Base-by-base conservation (phyloP, 2,888 invertebrate species). In the Cremastobaeus sp. region DNA sequence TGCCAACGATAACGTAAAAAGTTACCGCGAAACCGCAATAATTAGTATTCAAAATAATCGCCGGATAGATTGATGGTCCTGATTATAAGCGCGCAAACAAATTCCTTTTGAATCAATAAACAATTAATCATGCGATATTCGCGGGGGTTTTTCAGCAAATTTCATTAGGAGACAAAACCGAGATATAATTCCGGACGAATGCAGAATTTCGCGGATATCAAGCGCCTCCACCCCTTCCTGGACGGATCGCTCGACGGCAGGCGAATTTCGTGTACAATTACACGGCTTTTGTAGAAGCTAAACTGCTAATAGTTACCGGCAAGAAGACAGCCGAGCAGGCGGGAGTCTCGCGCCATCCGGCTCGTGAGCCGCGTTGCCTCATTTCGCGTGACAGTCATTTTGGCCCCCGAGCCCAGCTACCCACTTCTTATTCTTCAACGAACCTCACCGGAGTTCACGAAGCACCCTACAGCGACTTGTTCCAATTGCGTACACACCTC, bases 241-340 rank as follows among this genome's bases (percentile, higher is more conserved):
- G 37, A 35, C 68, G 37, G 37, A 45, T 30, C 68, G 37, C n/a
- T n/a, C 21, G 41, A 32, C 25, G 34, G 39, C 64, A 75, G 73
- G 79, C 78, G 78, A 84, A 83, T 83, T 84, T 83, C 84, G 79
- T 84, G 83, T 83, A 82, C 84, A 84, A 84, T 84, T 84, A 84
- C 82, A 83, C 78, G 82, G 80, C 82, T 83, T 82, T 83, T 80
- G 80, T 82, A 81, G 80, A 81, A 81, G 78, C 80, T 80, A 83
- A 83, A 82, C 82, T 83, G 83, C 81, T 83, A 83, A 83, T 83
- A 83, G 83, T 81, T 76, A 79, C 30, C 76, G 66, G 76, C 74
- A 71, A 76, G 78, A 41, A 66, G 43, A 45, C 43, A 37, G 35
- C 43, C 21, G n/a, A 25, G 21, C 15, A 37, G 54, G 18, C 25